Percentiles rank a stretch among this genome's conserved stretches.
Evolutionary conservation across 30 jellyfish, hydroid and myxozoan species (phyloP).

Genomic region (Turritopsis dohrnii): DNA sequence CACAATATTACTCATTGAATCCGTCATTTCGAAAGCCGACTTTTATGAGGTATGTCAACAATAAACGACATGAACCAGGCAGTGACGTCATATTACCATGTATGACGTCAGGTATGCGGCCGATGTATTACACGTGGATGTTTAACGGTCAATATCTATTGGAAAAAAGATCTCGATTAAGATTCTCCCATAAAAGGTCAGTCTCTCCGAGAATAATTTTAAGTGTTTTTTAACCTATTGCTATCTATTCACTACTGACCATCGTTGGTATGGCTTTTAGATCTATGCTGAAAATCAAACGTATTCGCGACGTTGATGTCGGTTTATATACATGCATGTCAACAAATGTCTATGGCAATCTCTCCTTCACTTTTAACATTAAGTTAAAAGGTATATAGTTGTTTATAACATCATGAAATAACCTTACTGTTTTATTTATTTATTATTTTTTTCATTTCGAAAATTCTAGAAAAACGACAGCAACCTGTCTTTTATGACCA

Average conservation of each 20-base stretch:
- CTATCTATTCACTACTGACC: too few relatives aligned
- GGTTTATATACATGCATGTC: conserved; percentile 87
- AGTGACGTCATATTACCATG: conserved; percentile 36
- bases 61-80: conserved; percentile 9
- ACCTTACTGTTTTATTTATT: background rate
- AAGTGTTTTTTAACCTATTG: background rate
- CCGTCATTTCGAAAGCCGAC: conserved; percentile 40
- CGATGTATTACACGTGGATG: conserved; percentile 54
- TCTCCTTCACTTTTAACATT: conserved; percentile 54
- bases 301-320: conserved; percentile 59
- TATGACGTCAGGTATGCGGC: conserved; percentile 66
- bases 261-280: too few relatives aligned
- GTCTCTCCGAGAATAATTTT: background rate
- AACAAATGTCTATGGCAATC: conserved; percentile 68
- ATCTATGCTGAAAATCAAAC: conserved; percentile 52
- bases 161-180: conserved; percentile 35
- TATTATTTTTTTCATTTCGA: background rate
- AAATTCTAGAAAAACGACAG: background rate
- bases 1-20: background rate
- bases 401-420: background rate
- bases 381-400: conserved; percentile 29
- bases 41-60: conserved; percentile 25
- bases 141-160: conserved; percentile 41
- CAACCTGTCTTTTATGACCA: conserved; percentile 67
- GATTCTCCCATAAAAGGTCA: conserved; percentile 32